phyloP scores from a whole-genome alignment of 2,113 vertebrate genomes.

The Brachyhypopomus occidentalis region DNA sequence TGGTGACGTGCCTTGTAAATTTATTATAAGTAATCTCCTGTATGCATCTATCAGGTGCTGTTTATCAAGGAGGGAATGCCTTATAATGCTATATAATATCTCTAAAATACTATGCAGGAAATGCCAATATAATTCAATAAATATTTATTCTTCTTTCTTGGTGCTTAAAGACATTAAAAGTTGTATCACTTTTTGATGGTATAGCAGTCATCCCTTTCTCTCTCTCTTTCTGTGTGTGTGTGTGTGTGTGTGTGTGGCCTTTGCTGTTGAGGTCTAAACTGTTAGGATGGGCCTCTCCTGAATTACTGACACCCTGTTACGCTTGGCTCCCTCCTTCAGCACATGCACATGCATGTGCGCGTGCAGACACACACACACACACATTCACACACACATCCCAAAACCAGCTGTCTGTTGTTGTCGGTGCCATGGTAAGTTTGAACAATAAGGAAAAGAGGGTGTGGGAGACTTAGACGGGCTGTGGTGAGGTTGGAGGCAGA shows the following conservation, averaged over 20 bases:
- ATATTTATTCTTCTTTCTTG: conserved; percentile 19
- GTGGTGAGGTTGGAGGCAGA: neutral
- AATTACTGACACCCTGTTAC: conserved; percentile 35
- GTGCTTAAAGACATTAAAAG: conserved; percentile 22
- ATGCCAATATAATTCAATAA: neutral
- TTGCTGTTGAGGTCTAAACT: neutral
- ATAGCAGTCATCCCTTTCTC: neutral
- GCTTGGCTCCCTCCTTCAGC: conserved; percentile 34
- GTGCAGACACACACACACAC: neutral
- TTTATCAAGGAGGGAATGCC: neutral
- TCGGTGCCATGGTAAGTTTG: conserved; percentile 14
- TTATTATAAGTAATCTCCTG: neutral
- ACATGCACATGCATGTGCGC: neutral
- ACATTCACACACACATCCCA: conserved; percentile 16
- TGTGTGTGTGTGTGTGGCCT: conserved; percentile 3
- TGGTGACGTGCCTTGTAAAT: neutral
- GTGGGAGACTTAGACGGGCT: conserved; percentile 9
- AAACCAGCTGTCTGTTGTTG: conserved; percentile 44
- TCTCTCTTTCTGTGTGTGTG: conserved; percentile 28
- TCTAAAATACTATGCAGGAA: neutral
- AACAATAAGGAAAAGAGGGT: neutral
- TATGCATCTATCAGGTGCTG: neutral
- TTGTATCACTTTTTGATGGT: neutral
- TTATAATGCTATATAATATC: neutral
- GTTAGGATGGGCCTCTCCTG: conserved; percentile 24